Evolutionary conservation across 64 coral and sea anemone genomes (phyloP), one percentile per base, ranked within the genome.

Genomic region (Pocillopora verrucosa): DNA sequence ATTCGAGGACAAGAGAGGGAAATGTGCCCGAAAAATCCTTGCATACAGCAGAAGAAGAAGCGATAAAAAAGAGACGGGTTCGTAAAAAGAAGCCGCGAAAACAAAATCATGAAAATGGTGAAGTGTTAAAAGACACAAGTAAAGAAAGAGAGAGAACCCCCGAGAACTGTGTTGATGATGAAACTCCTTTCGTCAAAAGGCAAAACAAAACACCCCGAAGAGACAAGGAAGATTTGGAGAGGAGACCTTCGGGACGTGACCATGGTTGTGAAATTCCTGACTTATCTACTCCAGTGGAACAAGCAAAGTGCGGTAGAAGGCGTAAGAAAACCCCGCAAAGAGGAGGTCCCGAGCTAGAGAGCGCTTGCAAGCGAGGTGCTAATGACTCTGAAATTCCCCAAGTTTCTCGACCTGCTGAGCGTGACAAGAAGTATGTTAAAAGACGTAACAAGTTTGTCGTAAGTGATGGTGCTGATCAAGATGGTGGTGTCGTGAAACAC

Each of bases 21-120:
- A 67, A 0, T 34, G 2, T 20, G 15, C 80, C 16, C 1, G 60
- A 67, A 35, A 68, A 83, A 10, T 45, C 60, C 37, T 22, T 15
- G 36, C 2, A 22, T 12, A n/a, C 34, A 25, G 38, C 59, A 67
- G 16, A 0, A 16, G 80, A 41, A 83, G 38, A 67, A 20, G 35
- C 3, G 2, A 17, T 35, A 16, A 83, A 83, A 36, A 83, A 83
- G 41, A 61, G 80, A 11, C 80, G 60, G 16, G 41, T 30, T 22
- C 60, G 60, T 11, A 83, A 83, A 68, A 83, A 83, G 62, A 83
- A 83, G 35, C 35, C 61, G 36, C 13, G 10, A 9, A 45, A 37
- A 37, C 30, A 63, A 65, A 41, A 67, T 65, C 45, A 34, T 7
- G 80, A 83, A 3, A 19, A 68, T 2, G 5, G 12, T 20, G 80